Percentiles rank a stretch among this genome's conserved stretches.
These are phyloP conservation scores for Artibeus lituratus DNA, from an alignment of 2,797 vertebrate genomes.

Conservation along the genomic window DNA sequence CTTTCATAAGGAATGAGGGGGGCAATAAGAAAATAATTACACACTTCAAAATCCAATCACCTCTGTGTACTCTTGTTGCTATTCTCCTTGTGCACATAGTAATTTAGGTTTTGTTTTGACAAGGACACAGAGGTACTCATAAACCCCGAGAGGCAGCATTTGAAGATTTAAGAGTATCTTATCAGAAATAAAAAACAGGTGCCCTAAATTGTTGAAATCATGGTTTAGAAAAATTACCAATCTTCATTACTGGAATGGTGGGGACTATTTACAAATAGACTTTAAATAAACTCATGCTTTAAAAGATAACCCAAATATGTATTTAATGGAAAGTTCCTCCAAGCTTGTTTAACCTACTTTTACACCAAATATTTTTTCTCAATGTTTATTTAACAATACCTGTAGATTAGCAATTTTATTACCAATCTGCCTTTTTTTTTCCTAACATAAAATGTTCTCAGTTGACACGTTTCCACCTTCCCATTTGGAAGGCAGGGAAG, in stretches of 20 bases:
- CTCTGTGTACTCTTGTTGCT: not conserved
- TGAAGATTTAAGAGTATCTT: constrained; percentile 36
- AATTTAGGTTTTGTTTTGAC: constrained; percentile 57
- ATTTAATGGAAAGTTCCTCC: not conserved
- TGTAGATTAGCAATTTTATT: not conserved
- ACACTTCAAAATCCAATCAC: constrained; percentile 46
- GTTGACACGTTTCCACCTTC: not conserved
- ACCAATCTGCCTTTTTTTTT: not conserved
- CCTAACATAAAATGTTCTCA: not conserved
- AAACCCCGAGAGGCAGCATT: not conserved
- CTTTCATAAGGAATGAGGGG: not conserved
- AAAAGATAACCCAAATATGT: not conserved
- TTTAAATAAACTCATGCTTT: not conserved
- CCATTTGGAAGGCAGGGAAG: not conserved
- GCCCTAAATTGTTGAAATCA: not conserved
- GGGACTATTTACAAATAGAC: not conserved
- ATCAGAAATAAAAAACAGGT: constrained; percentile 25
- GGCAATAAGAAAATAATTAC: constrained; percentile 37
- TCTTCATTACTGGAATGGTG: not conserved
- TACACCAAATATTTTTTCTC: not conserved
- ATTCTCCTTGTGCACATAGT: not conserved
- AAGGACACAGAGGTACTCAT: constrained; percentile 17
- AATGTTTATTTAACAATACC: not conserved
- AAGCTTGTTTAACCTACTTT: not conserved
- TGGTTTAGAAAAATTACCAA: not conserved